Evolutionary conservation across 2,888 invertebrate species (phyloP).

Genomic region (Cremastobaeus sp.): DNA sequence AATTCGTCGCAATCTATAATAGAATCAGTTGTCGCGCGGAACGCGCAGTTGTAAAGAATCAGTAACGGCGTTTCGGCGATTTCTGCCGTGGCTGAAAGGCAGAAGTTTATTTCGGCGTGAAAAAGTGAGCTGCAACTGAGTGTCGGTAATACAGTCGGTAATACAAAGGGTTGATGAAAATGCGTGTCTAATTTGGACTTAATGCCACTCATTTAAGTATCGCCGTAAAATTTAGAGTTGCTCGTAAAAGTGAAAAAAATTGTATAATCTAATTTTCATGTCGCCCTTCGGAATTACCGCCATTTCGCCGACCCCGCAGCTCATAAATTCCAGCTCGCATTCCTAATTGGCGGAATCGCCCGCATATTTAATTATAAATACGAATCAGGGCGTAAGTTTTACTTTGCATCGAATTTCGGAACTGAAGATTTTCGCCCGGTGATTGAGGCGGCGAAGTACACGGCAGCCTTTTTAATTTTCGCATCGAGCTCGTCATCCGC

Average conservation of each 20-base stretch:
- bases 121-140: too few relatives aligned
- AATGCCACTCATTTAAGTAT: background rate
- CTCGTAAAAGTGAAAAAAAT: background rate
- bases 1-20: too few relatives aligned
- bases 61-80: too few relatives aligned
- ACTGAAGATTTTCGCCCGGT: constrained; percentile 21
- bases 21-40: too few relatives aligned
- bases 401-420: constrained; percentile 35
- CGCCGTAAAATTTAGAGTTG: background rate
- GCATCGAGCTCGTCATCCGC: background rate
- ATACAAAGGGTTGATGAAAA: too few relatives aligned
- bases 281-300: constrained; percentile 25
- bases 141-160: too few relatives aligned
- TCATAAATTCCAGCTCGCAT: constrained; percentile 38
- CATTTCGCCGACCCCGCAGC: constrained; percentile 26
- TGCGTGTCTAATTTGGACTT: constrained; percentile 3
- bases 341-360: constrained; percentile 45
- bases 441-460: constrained; percentile 22
- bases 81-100: too few relatives aligned
- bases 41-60: too few relatives aligned
- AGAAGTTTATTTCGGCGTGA: too few relatives aligned
- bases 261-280: constrained; percentile 2
- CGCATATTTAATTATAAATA: constrained; percentile 55
- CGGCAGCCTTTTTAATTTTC: constrained; percentile 8
- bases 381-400: constrained; percentile 39